Percentiles rank a stretch among this genome's conserved stretches.
Evolutionary conservation across 2,113 vertebrate genomes (phyloP).

Genomic region (Columbina picui): DNA sequence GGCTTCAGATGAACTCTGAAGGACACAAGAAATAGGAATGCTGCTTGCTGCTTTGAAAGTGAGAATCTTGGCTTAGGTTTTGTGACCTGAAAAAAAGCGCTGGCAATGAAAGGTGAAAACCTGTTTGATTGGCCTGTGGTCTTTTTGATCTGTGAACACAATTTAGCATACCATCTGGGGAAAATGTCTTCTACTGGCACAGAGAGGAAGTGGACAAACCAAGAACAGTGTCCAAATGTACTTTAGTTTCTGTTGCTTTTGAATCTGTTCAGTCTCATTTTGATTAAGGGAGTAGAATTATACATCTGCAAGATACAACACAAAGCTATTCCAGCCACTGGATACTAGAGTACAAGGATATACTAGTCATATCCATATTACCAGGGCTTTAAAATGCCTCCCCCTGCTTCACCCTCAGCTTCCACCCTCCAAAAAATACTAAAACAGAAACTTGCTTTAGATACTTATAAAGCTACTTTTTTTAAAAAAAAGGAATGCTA

Average conservation of each 20-base stretch:
- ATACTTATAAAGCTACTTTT: neutral
- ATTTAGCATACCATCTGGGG: slow-evolving; percentile 7
- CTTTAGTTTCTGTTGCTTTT: neutral
- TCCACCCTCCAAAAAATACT: rapidly evolving
- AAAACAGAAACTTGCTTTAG: neutral
- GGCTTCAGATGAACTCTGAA: slow-evolving; percentile 17
- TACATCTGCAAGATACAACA: neutral
- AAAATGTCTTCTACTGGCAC: slow-evolving; percentile 1
- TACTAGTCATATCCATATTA: neutral
- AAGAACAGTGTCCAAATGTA: neutral
- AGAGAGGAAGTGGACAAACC: neutral
- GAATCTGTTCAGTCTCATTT: neutral
- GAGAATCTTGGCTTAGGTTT: slow-evolving; percentile 54
- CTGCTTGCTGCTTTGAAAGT: slow-evolving; percentile 49
- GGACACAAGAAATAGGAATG: neutral
- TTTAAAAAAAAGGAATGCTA: neutral
- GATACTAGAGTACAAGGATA: neutral
- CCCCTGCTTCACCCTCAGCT: rapidly evolving
- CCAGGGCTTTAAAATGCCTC: neutral
- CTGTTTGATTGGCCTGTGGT: slow-evolving; percentile 33
- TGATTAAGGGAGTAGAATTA: neutral
- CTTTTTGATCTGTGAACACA: slow-evolving; percentile 38
- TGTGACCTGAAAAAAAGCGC: slow-evolving; percentile 47
- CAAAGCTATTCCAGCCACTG: neutral
- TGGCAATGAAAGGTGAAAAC: slow-evolving; percentile 52